Evolutionary conservation across 2,797 vertebrate species (phyloP).

Genomic region (Lithobates pipiens): DNA sequence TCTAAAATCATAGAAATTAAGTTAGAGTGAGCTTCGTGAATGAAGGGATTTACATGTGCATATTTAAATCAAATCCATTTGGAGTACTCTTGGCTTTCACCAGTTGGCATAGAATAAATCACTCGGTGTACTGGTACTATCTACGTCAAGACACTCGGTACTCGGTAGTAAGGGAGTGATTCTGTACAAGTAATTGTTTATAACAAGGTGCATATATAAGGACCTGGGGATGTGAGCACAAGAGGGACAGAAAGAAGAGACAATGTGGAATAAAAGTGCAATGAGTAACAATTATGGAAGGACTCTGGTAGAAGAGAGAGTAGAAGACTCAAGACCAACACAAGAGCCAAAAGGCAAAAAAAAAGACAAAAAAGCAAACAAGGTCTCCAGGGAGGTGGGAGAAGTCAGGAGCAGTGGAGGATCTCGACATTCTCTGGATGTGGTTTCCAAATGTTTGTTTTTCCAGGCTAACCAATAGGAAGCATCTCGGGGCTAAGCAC

Average conservation of each 20-base stretch:
- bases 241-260: slow-evolving; percentile 38
- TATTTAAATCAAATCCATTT: slow-evolving; percentile 25
- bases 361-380: slow-evolving; percentile 15
- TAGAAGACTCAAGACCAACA: slow-evolving; percentile 28
- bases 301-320: slow-evolving; percentile 6
- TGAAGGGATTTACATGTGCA: slow-evolving; percentile 20
- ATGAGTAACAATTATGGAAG: slow-evolving; percentile 16
- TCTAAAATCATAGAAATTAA: neutral
- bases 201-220: slow-evolving; percentile 22
- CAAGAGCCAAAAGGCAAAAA: slow-evolving; percentile 26
- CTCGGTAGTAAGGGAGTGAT: slow-evolving; percentile 35
- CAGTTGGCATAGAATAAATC: slow-evolving; percentile 11
- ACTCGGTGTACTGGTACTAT: slow-evolving; percentile 50
- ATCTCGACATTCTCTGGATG: slow-evolving; percentile 55
- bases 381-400: slow-evolving; percentile 43
- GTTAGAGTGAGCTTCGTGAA: slow-evolving; percentile 2
- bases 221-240: slow-evolving; percentile 29
- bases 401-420: slow-evolving; percentile 50
- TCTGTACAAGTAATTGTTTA: slow-evolving; percentile 22
- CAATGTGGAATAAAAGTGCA: slow-evolving; percentile 28
- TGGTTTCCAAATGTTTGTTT: slow-evolving; percentile 63
- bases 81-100: slow-evolving; percentile 26
- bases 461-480: slow-evolving; percentile 85
- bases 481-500: slow-evolving; percentile 87
- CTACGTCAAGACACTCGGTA: slow-evolving; percentile 41